Percentiles rank a stretch among this genome's conserved stretches.
These are phyloP conservation scores for Vidua macroura DNA, from an alignment of 2,113 vertebrate species.

Conservation along the genomic window DNA sequence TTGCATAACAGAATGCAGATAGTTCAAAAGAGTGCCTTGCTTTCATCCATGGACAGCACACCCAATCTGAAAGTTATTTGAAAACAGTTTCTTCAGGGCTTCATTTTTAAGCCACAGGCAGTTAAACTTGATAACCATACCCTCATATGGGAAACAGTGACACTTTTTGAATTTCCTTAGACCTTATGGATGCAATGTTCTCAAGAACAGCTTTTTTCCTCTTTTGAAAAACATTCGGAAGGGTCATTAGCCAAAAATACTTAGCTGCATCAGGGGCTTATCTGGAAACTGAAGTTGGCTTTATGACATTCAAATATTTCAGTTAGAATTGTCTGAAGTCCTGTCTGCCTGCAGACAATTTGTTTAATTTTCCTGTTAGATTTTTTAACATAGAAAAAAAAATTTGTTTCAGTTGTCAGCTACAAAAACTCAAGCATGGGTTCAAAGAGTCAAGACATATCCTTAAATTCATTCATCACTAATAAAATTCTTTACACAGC, in stretches of 20 bases:
- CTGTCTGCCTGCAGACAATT: not conserved
- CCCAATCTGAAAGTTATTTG: not conserved
- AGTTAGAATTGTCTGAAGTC: not conserved
- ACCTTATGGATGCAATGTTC: not conserved
- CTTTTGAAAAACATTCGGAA: not conserved
- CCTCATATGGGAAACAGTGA: not conserved
- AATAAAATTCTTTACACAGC: not conserved
- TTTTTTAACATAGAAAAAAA: not conserved
- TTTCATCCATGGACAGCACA: not conserved
- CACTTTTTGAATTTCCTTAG: not conserved
- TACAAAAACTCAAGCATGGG: not conserved
- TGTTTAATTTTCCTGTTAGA: not conserved
- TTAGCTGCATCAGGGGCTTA: not conserved
- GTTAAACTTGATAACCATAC: not conserved
- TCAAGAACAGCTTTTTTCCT: not conserved
- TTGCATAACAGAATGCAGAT: not conserved
- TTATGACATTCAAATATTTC: not conserved
- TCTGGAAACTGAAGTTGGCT: not conserved
- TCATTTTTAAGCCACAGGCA: not conserved
- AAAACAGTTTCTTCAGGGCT: not conserved
- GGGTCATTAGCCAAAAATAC: not conserved
- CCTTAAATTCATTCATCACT: not conserved
- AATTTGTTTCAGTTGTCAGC: not conserved
- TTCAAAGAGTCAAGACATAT: not conserved
- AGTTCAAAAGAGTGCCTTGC: slow-evolving; percentile 1